Base-by-base conservation (phyloP, 2,113 vertebrate genomes). In the Colaptes auratus region DNA sequence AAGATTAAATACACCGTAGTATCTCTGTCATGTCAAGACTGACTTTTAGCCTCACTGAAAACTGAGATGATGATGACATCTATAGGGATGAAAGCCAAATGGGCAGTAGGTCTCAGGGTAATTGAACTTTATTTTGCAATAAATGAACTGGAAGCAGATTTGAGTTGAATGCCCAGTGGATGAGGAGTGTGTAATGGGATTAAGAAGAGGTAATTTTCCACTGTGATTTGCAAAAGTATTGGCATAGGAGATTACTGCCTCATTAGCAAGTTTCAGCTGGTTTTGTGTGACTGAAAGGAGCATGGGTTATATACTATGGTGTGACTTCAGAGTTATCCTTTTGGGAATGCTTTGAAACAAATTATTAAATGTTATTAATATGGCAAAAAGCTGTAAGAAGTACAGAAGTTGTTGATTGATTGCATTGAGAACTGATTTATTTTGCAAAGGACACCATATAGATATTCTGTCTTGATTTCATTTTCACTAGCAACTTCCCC, bases 101-200 rank as follows among this genome's bases (percentile, higher is more conserved):
- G 0, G 36, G 91, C 76, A 90, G 65, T 65, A 81, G 80, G 48
- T 78, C 65, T 83, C 56, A 48, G 76, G 14, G 56, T 64, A 81
- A 53, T 24, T 74, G 65, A 70, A 39, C 66, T 77, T 83, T 3
- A n/a, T 95, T 93, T 96, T 90, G 76, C 86, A 88, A 48, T 86
- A 90, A 60, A 59, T 75, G 76, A 83, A 48, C 56, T 78, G 70
- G 83, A 92, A 90, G 36, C 33, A 81, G 31, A 64, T 83, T 90
- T 81, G 53, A 71, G 28, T 61, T 83, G 64, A 94, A 70, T 66
- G 67, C 52, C 30, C 72, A 70, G 3, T 48, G 64, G 59, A 74
- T 64, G 46, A 74, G 55, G 35, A 63, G 15, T 36, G n/a, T 76
- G 58, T 90, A 91, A 92, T 27, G 10, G 73, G 82, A 63, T 88